Evolutionary conservation across 2,797 vertebrate genomes (phyloP), one percentile per base, ranked within the genome.

Genomic region (Microcaecilia unicolor): DNA sequence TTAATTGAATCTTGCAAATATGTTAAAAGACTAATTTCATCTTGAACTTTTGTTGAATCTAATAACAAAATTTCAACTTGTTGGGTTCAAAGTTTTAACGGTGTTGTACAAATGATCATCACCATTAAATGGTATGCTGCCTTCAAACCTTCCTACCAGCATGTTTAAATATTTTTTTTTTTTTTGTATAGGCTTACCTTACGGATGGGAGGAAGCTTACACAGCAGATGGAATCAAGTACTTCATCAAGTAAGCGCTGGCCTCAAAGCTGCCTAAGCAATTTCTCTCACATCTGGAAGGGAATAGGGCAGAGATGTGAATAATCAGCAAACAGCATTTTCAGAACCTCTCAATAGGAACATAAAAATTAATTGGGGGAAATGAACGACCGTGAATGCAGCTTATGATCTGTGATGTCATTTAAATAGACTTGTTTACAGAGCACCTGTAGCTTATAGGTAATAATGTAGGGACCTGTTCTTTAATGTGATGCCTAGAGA

Each of bases 141-240:
- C 12, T 6, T 25, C 46, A 7, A 15, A 7, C 9, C 27, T 38
- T 32, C 19, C 22, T 27, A n/a, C 7, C 35, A 38, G 18, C 8
- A 10, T 46, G 20, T 21, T 30, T 39, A 30, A 40, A 34, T 17
- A 28, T 4, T 32, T 49, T 60, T 45, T 61, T 38, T 51, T 12
- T 58, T 61, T 70, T 37, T 24, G 49, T 38, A 11, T 50, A 93
- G 91, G 77, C 78, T 81, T 89, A 54, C 92, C 90, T 29, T 91
- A 86, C 3, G 90, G 90, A 51, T 93, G 84, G 89, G 90, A 95
- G 58, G 86, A 93, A 71, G 90, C 91, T 37, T 90, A 83, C 58
- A 92, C 92, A 46, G 74, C 83, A 62, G 90, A 91, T 31, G 91
- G 90, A 51, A 81, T 82, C 44, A 91, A 86, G 51, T 95, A 94